phyloP scores from a whole-genome alignment of 2,888 invertebrate genomes.

The Scaptomyza caliginosa region DNA sequence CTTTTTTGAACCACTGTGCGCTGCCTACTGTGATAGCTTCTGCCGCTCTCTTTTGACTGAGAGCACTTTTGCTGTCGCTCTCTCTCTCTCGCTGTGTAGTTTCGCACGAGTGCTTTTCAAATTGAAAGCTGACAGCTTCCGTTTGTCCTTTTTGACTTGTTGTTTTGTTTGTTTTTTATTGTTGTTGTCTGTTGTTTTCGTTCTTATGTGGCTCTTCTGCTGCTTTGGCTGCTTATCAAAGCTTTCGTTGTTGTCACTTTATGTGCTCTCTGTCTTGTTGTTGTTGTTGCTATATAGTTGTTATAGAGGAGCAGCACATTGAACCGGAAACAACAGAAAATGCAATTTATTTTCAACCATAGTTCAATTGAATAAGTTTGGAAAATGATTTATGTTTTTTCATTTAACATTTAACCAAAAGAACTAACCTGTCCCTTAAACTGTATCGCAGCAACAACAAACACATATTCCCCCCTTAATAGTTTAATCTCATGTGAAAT shows the following conservation, averaged over 20 bases:
- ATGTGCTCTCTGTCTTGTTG: background rate
- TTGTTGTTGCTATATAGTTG: constrained; percentile 29
- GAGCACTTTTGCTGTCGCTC: background rate
- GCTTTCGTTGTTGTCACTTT: constrained; percentile 61
- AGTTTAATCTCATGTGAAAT: constrained; percentile 25
- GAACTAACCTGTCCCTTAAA: background rate
- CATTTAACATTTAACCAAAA: background rate
- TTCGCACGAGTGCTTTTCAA: constrained; percentile 7
- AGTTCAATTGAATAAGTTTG: constrained; percentile 33
- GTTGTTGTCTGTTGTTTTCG: constrained; percentile 26
- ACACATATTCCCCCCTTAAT: background rate
- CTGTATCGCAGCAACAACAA: constrained; percentile 2
- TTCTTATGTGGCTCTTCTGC: constrained; percentile 20
- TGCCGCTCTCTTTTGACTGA: background rate
- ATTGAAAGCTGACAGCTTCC: constrained; percentile 48
- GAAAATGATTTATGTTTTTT: constrained; percentile 5
- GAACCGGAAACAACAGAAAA: constrained; percentile 54
- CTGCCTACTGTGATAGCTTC: constrained; percentile 43
- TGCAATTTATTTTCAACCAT: constrained; percentile 45
- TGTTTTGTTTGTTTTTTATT: constrained; percentile 43
- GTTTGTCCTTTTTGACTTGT: constrained; percentile 48
- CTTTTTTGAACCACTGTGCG: background rate
- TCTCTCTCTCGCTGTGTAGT: background rate
- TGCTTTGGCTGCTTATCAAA: constrained; percentile 58
- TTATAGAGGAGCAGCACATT: constrained; percentile 48